Percentiles rank a stretch among this genome's conserved stretches.
phyloP scores from a whole-genome alignment of 2,113 vertebrate species.

The Stigmatopora nigra region DNA sequence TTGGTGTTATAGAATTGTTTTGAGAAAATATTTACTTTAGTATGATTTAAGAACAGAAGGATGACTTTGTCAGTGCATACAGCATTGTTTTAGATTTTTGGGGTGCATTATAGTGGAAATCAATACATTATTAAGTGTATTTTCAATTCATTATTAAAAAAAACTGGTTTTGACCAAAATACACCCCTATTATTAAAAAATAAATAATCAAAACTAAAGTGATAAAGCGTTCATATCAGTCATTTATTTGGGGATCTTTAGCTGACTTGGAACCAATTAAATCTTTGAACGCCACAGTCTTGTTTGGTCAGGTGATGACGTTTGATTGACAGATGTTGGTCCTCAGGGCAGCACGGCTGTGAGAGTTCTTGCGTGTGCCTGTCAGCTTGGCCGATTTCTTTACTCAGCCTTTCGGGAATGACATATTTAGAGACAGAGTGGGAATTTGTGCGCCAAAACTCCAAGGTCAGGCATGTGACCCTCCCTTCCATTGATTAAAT shows the following conservation, averaged over 20 bases:
- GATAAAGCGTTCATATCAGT: too few species aligned
- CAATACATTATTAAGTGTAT: too few species aligned
- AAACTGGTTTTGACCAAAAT: too few species aligned
- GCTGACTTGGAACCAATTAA: not conserved
- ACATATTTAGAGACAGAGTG: conserved; percentile 39
- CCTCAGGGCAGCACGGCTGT: conserved; percentile 37
- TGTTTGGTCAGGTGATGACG: conserved; percentile 69
- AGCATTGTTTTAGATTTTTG: too few species aligned
- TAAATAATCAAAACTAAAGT: too few species aligned
- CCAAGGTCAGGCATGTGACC: conserved; percentile 14
- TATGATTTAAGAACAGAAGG: too few species aligned
- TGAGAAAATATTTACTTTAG: too few species aligned
- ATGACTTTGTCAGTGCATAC: too few species aligned
- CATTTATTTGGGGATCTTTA: not conserved
- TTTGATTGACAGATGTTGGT: conserved; percentile 65
- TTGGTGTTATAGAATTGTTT: too few species aligned
- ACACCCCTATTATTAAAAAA: too few species aligned
- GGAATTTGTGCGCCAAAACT: conserved; percentile 30
- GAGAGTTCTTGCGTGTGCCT: conserved; percentile 59
- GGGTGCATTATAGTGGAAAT: too few species aligned
- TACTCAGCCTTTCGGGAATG: conserved; percentile 27
- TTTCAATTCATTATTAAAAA: too few species aligned
- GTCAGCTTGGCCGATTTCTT: conserved; percentile 43
- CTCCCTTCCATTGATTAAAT: not conserved
- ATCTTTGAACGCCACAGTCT: not conserved